Base-by-base conservation (phyloP, 2,888 invertebrate genomes). In the Rotaria magnacalcarata region DNA sequence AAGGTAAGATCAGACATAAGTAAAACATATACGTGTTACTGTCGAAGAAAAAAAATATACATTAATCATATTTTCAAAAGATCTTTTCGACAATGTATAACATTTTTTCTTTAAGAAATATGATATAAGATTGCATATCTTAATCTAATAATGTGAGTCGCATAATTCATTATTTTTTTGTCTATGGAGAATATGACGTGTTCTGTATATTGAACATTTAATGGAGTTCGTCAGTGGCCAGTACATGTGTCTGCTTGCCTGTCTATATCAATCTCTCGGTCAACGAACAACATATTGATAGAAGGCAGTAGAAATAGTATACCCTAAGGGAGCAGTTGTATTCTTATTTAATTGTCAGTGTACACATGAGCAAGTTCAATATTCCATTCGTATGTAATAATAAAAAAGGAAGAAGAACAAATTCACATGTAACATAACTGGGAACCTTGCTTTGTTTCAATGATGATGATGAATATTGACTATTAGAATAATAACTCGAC, bases 251-350 rank as follows among this genome's bases (percentile, higher is more conserved):
- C 67, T 67, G 19, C 67, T 67, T 67, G 34, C 34, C 67, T 67
- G 67, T 34, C 67, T 67, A 67, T 67, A 67, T 67, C 67, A 67
- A 67, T 67, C 67, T 67, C 34, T 67, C 67, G 67, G 67, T 67
- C 67, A 67, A 7, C 67, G 67, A 34, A 27, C 27, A 67, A 19
- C 11, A 34, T 41, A 34, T 67, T 67, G 67, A 67, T 67, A 41
- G 27, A 41, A 67, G 34, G 14, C 67, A 27, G 67, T 67, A 34
- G 67, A 16, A 67, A 34, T 67, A 19, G 34, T 67, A 34, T 67
- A 67, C 67, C 67, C 67, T 67, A 34, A 67, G 67, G 27, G 67
- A 67, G 19, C 14, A 34, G 67, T 67, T 0, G 16, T 67, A 56
- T 67, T 67, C 67, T 67, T 67, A 67, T 67, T 67, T 67, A 67